These are phyloP conservation scores for Sturnus vulgaris DNA, from an alignment of 2,113 vertebrate species.

Conservation along the genomic window DNA sequence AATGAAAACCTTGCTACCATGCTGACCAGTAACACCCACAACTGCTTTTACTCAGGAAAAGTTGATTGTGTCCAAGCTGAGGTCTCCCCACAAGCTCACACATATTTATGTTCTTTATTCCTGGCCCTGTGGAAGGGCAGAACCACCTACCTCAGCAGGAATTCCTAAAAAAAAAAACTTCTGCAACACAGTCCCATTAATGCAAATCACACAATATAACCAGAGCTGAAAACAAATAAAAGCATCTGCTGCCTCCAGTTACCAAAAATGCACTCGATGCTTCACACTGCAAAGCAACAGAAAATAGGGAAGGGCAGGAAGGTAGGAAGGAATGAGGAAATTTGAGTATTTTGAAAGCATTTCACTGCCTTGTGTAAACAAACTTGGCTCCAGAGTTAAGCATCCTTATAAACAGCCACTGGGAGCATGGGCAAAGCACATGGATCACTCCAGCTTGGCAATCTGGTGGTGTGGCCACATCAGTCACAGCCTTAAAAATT, in stretches of 20 bases:
- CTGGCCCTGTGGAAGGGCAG: not conserved
- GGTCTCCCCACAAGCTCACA: not conserved
- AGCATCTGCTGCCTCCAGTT: not conserved
- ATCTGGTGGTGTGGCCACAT: not conserved
- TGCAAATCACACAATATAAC: not conserved
- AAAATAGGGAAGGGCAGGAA: not conserved
- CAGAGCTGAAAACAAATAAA: not conserved
- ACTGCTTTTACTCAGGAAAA: not conserved
- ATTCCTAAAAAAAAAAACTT: not conserved
- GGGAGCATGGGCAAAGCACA: not conserved
- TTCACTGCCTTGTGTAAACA: not conserved
- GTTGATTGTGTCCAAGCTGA: not conserved
- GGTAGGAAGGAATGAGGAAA: not conserved
- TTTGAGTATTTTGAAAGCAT: not conserved
- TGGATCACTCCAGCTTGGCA: not conserved
- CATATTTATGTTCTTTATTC: not conserved
- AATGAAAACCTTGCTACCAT: not conserved
- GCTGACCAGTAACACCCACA: not conserved
- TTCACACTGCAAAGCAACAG: slow-evolving; percentile 33
- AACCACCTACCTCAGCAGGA: not conserved
- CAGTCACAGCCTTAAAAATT: not conserved
- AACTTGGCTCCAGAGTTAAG: not conserved
- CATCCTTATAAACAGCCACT: not conserved
- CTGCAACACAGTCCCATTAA: not conserved
- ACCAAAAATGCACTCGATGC: not conserved